phyloP scores from a whole-genome alignment of 2,888 invertebrate species.

The Formica aserva region DNA sequence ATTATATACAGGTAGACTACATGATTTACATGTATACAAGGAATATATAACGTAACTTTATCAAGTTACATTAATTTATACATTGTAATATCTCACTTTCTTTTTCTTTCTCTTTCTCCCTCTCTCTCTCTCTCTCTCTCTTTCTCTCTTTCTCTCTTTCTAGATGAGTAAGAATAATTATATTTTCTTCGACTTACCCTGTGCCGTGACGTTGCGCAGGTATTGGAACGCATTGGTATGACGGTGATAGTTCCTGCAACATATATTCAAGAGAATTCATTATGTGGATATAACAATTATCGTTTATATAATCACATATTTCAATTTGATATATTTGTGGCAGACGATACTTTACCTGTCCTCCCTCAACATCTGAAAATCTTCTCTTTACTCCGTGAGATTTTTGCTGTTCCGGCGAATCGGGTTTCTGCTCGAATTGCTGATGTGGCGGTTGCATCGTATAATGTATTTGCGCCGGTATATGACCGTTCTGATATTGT shows the following conservation, averaged over 20 bases:
- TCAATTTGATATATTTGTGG: background rate
- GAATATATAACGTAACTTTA: conserved; percentile 43
- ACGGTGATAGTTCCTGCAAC: conserved; percentile 78
- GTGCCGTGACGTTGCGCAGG: conserved; percentile 83
- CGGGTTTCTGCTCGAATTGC: conserved; percentile 81
- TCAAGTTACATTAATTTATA: conserved; percentile 17
- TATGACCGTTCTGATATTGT: conserved; percentile 84
- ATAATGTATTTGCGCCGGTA: conserved; percentile 83
- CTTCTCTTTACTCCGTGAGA: conserved; percentile 83
- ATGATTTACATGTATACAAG: conserved; percentile 28
- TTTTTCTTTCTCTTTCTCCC: background rate
- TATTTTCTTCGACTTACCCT: conserved; percentile 80
- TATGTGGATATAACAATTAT: background rate
- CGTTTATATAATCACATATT: background rate
- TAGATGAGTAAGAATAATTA: conserved; percentile 42
- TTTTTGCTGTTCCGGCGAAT: conserved; percentile 82
- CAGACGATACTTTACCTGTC: conserved; percentile 76
- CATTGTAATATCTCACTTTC: conserved; percentile 56
- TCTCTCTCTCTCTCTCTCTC: no score
- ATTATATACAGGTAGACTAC: background rate
- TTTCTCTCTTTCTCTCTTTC: background rate
- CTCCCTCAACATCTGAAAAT: conserved; percentile 83
- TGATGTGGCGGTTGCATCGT: conserved; percentile 82
- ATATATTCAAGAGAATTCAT: conserved; percentile 15
- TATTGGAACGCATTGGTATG: conserved; percentile 81